phyloP scores from a whole-genome alignment of 2,113 vertebrate species.

The Corythoichthys intestinalis region DNA sequence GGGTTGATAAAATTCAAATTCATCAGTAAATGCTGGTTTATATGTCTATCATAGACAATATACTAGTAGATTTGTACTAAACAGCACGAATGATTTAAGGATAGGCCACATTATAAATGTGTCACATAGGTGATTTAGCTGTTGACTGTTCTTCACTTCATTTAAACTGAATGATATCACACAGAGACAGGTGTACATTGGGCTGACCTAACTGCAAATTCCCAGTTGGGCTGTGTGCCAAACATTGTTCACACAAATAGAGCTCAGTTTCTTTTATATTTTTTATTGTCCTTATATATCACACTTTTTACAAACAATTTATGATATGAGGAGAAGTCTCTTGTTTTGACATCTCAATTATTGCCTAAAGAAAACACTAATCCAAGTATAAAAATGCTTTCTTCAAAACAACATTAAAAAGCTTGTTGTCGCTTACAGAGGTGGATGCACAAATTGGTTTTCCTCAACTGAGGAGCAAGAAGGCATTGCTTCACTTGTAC shows the following conservation, averaged over 20 bases:
- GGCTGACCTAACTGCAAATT: slow-evolving; percentile 19
- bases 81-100: slow-evolving; percentile 5
- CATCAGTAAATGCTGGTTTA: no score
- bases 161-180: slow-evolving; percentile 34
- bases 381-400: slow-evolving; percentile 32
- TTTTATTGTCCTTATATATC: not conserved
- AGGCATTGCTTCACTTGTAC: slow-evolving; percentile 27
- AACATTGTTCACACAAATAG: slow-evolving; percentile 12
- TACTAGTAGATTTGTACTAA: slow-evolving; percentile 2
- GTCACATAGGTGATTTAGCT: slow-evolving; percentile 34
- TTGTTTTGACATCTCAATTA: slow-evolving; percentile 45
- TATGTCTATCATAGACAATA: no score
- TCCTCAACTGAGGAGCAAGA: not conserved
- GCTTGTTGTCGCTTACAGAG: slow-evolving; percentile 13
- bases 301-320: not conserved
- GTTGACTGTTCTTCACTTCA: slow-evolving; percentile 37
- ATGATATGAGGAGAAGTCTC: slow-evolving; percentile 19
- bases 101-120: slow-evolving; percentile 19
- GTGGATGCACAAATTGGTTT: not conserved
- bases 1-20: no score
- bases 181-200: slow-evolving; percentile 34
- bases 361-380: slow-evolving; percentile 24
- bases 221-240: slow-evolving; percentile 27
- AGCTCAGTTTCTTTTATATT: not conserved
- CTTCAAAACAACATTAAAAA: slow-evolving; percentile 39